Percentiles rank a stretch among this genome's conserved stretches.
Conservation (phyloP, 2,888 invertebrate genomes). For the Drosophila nr. perissopoda region DNA sequence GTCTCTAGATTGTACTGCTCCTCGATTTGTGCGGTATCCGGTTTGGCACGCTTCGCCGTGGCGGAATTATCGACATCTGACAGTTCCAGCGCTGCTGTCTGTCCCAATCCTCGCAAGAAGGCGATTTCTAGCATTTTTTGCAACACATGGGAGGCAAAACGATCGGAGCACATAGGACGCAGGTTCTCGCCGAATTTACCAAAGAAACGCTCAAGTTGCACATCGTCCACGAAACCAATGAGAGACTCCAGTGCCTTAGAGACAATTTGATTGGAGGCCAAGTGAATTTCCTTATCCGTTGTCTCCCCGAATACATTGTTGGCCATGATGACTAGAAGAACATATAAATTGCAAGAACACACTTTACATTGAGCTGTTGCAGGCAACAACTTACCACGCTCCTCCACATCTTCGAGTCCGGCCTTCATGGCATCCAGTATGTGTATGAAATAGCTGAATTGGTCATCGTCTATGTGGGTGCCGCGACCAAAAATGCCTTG, state of each 20-base stretch:
- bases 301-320: conserved; percentile 92
- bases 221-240: conserved; percentile 88
- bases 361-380: no score
- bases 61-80: conserved; percentile 65
- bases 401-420: conserved; percentile 89
- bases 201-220: conserved; percentile 88
- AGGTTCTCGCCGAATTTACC: conserved; percentile 88
- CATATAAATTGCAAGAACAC: background rate
- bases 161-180: conserved; percentile 90
- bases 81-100: conserved; percentile 51
- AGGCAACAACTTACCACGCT: conserved; percentile 87
- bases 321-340: conserved; percentile 86
- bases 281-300: conserved; percentile 89
- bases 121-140: conserved; percentile 87
- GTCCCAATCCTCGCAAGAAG: conserved; percentile 77
- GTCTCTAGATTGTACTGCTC: conserved; percentile 79
- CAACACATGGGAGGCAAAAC: conserved; percentile 92
- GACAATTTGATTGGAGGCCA: conserved; percentile 92
- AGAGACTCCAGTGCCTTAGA: conserved; percentile 92
- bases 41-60: conserved; percentile 73
- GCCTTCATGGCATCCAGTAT: conserved; percentile 90
- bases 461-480: conserved; percentile 89
- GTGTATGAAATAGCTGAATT: conserved; percentile 91
- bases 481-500: conserved; percentile 91
- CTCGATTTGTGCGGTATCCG: conserved; percentile 66